phyloP scores from a whole-genome alignment of 2,888 invertebrate genomes.

The Anoncus sp. region DNA sequence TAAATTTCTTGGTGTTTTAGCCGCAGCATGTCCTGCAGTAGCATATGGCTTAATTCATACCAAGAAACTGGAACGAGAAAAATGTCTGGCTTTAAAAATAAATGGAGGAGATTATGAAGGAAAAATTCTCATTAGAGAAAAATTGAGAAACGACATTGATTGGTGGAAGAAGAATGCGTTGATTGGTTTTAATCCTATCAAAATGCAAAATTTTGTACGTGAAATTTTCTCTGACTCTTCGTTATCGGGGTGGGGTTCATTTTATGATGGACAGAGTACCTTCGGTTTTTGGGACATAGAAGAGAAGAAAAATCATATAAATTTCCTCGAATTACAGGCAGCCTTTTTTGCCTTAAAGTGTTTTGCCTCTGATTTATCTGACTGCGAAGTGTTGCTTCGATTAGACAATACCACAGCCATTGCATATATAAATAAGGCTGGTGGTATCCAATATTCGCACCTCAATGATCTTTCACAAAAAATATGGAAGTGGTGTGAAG shows the following conservation, averaged over 20 bases:
- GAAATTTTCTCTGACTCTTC: constrained; percentile 15
- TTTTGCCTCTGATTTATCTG: neutral
- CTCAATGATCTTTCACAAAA: neutral
- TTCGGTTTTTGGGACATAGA: neutral
- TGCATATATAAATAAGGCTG: constrained; percentile 3
- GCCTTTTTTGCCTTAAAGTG: constrained; percentile 16
- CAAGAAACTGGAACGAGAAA: constrained; percentile 30
- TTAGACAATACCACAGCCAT: constrained; percentile 13
- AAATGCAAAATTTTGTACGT: too few relatives aligned
- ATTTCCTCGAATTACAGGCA: constrained; percentile 5
- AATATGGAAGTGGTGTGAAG: constrained; percentile 15
- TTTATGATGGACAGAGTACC: neutral
- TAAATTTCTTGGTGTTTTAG: constrained; percentile 22
- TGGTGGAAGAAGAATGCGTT: constrained; percentile 7
- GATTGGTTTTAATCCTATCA: constrained; percentile 2
- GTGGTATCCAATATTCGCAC: neutral
- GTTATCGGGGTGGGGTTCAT: constrained; percentile 8
- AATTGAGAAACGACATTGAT: constrained; percentile 14
- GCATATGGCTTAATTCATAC: constrained; percentile 26
- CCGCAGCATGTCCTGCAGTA: constrained; percentile 40
- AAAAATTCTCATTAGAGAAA: constrained; percentile 6
- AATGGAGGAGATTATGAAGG: constrained; percentile 8
- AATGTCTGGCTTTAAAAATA: constrained; percentile 1
- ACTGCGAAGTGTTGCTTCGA: neutral
- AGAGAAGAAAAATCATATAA: neutral